Base-by-base conservation (phyloP, 2,888 invertebrate genomes). In the Limnephilus lunatus region DNA sequence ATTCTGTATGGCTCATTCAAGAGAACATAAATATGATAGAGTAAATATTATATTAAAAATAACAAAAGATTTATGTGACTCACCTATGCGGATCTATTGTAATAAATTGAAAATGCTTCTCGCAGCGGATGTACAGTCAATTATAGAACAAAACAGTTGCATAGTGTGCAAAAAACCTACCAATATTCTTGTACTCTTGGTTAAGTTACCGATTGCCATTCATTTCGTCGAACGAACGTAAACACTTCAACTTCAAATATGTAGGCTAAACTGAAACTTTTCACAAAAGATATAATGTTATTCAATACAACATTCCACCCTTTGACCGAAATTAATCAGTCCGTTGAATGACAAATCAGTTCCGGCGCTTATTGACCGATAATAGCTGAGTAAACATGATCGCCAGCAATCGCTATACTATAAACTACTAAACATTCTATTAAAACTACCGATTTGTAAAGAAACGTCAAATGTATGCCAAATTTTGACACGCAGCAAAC, bases 401-500 rank as follows among this genome's bases (percentile, higher is more conserved):
- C 68, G 19, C 68, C 19, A 3, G 19, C 68, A 25, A 68, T 68
- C 25, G 25, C 68, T 68, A 48, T 68, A 68, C 5, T 32, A 32
- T 32, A 32, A 32, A 32, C 32, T 32, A 32, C 32, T 32, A 1
- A 32, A 2, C 3, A 3, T 3, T 2, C 3, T 2, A 32, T 2
- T 32, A 3, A 53, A 19, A 15, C 5, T 7, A 25, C 53, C 7
- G 5, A 68, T 68, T 68, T 68, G 25, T 25, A n/a, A 68, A n/a
- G 9, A 68, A 68, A 68, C 68, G 68, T 68, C 68, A 68, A 68
- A 68, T 68, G 68, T n/a, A n/a, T n/a, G 68, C 68, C 68, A 68
- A 68, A 68, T 68, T 68, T n/a, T n/a, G 68, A 68, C 68, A 68
- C 68, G 68, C 68, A 68, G 68, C 68, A 68, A 68, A 68, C 68